Conservation (phyloP, 2,113 vertebrate species). For the Boulengeromyrus knoepffleri region DNA sequence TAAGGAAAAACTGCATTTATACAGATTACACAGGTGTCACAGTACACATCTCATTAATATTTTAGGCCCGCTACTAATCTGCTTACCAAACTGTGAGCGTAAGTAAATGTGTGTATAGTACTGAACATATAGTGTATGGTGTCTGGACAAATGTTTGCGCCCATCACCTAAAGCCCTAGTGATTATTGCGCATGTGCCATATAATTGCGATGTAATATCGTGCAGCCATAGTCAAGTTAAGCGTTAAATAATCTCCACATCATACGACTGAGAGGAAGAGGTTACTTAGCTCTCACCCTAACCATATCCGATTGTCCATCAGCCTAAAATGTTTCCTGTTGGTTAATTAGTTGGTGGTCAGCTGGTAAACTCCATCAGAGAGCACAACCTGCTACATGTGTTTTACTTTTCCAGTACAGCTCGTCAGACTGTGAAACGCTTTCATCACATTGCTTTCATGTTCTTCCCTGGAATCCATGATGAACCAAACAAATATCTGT, state of each 20-base stretch:
- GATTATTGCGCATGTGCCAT: too few relatives aligned
- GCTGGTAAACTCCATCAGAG: not conserved
- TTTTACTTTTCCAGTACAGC: not conserved
- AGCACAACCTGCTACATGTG: not conserved
- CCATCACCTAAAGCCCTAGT: not conserved
- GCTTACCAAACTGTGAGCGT: not conserved
- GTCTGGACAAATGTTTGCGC: not conserved
- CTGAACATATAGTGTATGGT: not conserved
- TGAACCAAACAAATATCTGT: not conserved
- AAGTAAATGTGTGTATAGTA: constrained; percentile 1
- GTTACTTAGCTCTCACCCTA: not conserved
- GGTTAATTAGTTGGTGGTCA: not conserved
- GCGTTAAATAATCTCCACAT: not conserved
- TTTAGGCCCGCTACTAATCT: not conserved
- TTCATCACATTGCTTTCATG: not conserved
- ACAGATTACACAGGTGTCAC: not conserved
- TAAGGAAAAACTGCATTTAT: not conserved
- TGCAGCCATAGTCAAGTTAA: not conserved
- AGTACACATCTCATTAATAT: not conserved
- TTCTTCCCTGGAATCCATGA: not conserved
- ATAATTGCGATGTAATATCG: too few relatives aligned
- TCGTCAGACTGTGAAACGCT: not conserved
- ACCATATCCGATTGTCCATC: not conserved
- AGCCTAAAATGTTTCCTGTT: not conserved
- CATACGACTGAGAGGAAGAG: not conserved